Evolutionary conservation across 2,888 invertebrate species (phyloP).

Genomic region (Pristionchus exspectatus): DNA sequence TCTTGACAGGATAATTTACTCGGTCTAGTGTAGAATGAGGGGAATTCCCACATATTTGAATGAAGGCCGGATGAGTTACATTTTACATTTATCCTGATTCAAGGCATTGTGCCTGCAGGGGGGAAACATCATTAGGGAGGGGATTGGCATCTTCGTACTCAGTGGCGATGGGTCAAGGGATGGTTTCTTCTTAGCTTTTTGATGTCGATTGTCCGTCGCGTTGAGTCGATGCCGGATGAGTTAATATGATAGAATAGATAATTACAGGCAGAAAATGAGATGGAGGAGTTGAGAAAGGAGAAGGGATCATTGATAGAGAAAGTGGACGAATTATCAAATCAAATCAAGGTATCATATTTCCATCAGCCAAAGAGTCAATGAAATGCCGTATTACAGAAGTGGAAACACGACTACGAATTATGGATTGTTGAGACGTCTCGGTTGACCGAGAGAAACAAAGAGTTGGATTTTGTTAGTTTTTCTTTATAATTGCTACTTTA

Average conservation of each 20-base stretch:
- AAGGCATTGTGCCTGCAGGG: no score
- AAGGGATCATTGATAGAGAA: neutral
- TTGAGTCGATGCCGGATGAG: no score
- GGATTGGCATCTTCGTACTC: no score
- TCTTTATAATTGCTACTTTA: neutral
- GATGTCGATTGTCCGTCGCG: no score
- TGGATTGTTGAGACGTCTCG: neutral
- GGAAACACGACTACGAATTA: neutral
- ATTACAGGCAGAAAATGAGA: neutral
- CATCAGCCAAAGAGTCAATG: neutral
- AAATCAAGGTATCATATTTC: neutral
- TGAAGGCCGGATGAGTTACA: no score
- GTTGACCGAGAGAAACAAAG: neutral
- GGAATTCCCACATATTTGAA: no score
- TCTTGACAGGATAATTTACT: no score
- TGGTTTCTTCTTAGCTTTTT: no score
- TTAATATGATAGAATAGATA: neutral
- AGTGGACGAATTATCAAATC: neutral
- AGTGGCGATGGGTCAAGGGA: no score
- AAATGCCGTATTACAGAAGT: neutral
- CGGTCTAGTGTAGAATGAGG: no score
- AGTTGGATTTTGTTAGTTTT: neutral
- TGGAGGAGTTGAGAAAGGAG: conserved; percentile 7
- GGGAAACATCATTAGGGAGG: no score
- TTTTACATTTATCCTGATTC: no score